phyloP scores from a whole-genome alignment of 2,797 vertebrate genomes.

The Cottoperca gobio region DNA sequence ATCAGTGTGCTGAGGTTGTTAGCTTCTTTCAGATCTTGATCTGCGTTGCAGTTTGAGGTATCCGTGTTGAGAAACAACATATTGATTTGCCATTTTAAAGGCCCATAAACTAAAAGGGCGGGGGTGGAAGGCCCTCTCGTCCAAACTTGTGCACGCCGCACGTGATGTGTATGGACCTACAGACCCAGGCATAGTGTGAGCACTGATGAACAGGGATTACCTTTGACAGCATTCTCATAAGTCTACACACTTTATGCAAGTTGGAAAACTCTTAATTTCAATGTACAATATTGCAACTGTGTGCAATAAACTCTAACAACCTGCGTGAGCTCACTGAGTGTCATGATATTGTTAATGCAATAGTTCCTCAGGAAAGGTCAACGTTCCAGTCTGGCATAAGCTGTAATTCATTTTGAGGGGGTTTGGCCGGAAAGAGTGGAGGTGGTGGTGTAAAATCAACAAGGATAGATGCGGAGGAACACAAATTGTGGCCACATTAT shows the following conservation, averaged over 20 bases:
- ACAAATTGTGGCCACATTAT: background rate
- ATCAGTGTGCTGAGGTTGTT: background rate
- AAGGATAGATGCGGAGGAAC: background rate
- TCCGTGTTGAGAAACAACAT: slow-evolving; percentile 12
- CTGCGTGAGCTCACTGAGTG: slow-evolving; percentile 33
- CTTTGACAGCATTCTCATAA: background rate
- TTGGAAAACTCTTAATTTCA: slow-evolving; percentile 15
- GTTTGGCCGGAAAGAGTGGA: slow-evolving; percentile 2
- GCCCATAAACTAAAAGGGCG: background rate
- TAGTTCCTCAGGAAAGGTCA: slow-evolving; percentile 70
- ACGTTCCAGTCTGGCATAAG: slow-evolving; percentile 73
- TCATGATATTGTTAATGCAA: slow-evolving; percentile 58
- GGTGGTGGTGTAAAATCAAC: slow-evolving; percentile 21
- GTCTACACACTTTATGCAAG: background rate
- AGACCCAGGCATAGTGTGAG: background rate
- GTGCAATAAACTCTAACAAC: slow-evolving; percentile 38
- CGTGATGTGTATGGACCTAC: background rate
- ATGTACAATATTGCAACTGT: slow-evolving; percentile 28
- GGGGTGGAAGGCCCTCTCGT: background rate
- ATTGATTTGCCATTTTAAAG: slow-evolving; percentile 31
- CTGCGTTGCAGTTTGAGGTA: background rate
- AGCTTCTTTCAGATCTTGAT: background rate
- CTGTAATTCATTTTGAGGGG: slow-evolving; percentile 58
- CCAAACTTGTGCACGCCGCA: background rate
- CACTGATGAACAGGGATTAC: background rate